A percentile compares a stretch with the other conserved stretches of the same genome.
Conservation (phyloP, 2,888 invertebrate species). For the Trachelus tabidus region DNA sequence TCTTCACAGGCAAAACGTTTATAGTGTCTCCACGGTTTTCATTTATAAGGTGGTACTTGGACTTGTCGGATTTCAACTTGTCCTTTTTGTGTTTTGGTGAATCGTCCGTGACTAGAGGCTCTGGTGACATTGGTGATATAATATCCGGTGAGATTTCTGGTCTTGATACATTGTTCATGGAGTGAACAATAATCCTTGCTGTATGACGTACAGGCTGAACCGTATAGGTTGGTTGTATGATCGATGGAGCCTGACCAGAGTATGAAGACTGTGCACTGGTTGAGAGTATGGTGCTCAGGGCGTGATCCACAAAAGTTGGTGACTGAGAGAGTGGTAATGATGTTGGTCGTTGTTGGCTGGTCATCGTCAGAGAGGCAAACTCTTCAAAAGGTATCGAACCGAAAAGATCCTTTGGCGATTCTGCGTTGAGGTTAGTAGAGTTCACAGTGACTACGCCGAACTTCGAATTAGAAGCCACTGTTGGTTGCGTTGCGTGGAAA, state of each 20-base stretch:
- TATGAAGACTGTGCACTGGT: slow-evolving; percentile 30
- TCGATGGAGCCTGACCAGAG: neutral
- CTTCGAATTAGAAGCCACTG: slow-evolving; percentile 38
- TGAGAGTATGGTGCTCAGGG: slow-evolving; percentile 38
- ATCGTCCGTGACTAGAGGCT: slow-evolving; percentile 51
- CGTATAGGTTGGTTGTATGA: slow-evolving; percentile 22
- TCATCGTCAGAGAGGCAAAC: slow-evolving; percentile 49
- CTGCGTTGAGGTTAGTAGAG: slow-evolving; percentile 30
- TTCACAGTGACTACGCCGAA: slow-evolving; percentile 56
- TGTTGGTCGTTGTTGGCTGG: slow-evolving; percentile 49
- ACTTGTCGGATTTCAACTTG: slow-evolving; percentile 65
- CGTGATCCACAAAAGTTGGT: slow-evolving; percentile 47
- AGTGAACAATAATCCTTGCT: slow-evolving; percentile 42
- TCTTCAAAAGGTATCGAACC: slow-evolving; percentile 63
- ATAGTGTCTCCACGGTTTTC: slow-evolving; percentile 63
- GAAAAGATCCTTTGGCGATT: slow-evolving; percentile 54
- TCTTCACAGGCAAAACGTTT: slow-evolving; percentile 49
- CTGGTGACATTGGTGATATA: slow-evolving; percentile 54
- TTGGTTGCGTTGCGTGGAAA: slow-evolving; percentile 7
- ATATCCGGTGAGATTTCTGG: slow-evolving; percentile 35
- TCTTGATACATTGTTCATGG: slow-evolving; percentile 46
- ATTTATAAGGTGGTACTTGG: slow-evolving; percentile 69
- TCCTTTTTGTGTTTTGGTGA: slow-evolving; percentile 60
- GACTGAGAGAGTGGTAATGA: slow-evolving; percentile 55
- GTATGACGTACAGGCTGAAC: slow-evolving; percentile 43